Base-by-base conservation (phyloP, 2,888 invertebrate species). In the Bimastos eiseni region DNA sequence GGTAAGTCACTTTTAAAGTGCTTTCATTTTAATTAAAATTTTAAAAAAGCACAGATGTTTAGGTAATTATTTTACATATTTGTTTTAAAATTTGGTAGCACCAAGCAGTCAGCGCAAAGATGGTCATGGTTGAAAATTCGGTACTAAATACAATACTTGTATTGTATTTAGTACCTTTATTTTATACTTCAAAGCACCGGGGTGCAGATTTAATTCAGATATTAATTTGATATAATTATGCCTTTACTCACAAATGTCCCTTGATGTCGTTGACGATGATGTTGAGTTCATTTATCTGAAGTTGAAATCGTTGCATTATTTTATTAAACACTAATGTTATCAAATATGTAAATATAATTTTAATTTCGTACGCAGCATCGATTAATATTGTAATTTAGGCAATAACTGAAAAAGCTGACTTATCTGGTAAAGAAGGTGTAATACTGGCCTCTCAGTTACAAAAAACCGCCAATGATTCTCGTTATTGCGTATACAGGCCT, bases 241-340 rank as follows among this genome's bases (percentile, higher is more conserved):
- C 38, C 13, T 44, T 91, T 92, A 94, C 95, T 94, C 93, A 95
- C 95, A 99, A 99, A 97, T 99, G 99, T 96, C 99, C 99, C 96
- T 99, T 97, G 96, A 99, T 98, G 96, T 99, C 99, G 96, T 99
- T 99, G 95, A 99, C 99, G 96, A 99, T 98, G 96, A 98, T 97
- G 97, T 98, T 99, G 96, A 99, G 97, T 96, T 98, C 98, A 96
- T 98, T 96, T 96, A 99, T 99, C 98, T 99, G 93, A 38, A 92
- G 70, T 70, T n/a, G n/a, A n/a, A 70, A 70, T 70, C n/a, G 70
- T n/a, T 70, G n/a, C 70, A 70, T 70, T 70, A 11, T n/a, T 70
- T 70, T 0, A 70, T n/a, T 70, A 70, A 70, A 70, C 70, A n/a
- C 30, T n/a, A 70, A 70, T n/a, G 70, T n/a, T 70, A 11, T 8